Conservation (phyloP, 2,888 invertebrate genomes). For the Adelphocoris suturalis region DNA sequence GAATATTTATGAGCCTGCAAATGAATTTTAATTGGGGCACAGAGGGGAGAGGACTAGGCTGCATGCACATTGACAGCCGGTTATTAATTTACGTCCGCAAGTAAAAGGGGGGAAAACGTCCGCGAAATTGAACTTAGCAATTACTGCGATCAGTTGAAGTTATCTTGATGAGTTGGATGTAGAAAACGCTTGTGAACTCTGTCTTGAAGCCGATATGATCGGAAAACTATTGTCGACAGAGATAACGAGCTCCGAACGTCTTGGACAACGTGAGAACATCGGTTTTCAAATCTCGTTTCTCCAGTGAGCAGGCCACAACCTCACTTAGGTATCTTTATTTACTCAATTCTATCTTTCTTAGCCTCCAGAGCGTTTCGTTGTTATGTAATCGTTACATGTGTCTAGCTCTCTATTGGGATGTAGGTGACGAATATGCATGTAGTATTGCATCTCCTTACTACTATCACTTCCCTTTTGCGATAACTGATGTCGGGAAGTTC, state of each 20-base stretch:
- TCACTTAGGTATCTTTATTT: slow-evolving; percentile 22
- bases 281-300: slow-evolving; percentile 25
- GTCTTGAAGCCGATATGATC: background rate
- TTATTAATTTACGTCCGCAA: slow-evolving; percentile 51
- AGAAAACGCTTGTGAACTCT: slow-evolving; percentile 10
- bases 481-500: too few relatives aligned
- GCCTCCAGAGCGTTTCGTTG: background rate
- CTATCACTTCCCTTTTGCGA: too few relatives aligned
- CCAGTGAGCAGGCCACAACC: background rate
- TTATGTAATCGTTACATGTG: too few relatives aligned
- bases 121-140: slow-evolving; percentile 28
- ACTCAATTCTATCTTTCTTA: background rate
- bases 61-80: slow-evolving; percentile 49
- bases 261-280: slow-evolving; percentile 32
- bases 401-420: too few relatives aligned
- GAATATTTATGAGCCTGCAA: slow-evolving; percentile 56
- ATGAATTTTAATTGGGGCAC: slow-evolving; percentile 60
- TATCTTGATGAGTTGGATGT: slow-evolving; percentile 22
- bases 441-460: too few relatives aligned
- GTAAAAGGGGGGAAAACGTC: slow-evolving; percentile 17
- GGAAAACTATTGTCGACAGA: background rate
- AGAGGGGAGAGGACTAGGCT: slow-evolving; percentile 51
- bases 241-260: slow-evolving; percentile 1
- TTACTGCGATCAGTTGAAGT: slow-evolving; percentile 19
- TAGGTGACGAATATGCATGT: too few relatives aligned